These are phyloP conservation scores for Steinernema khuongi DNA, from an alignment of 1,140 invertebrate species.

Conservation along the genomic window DNA sequence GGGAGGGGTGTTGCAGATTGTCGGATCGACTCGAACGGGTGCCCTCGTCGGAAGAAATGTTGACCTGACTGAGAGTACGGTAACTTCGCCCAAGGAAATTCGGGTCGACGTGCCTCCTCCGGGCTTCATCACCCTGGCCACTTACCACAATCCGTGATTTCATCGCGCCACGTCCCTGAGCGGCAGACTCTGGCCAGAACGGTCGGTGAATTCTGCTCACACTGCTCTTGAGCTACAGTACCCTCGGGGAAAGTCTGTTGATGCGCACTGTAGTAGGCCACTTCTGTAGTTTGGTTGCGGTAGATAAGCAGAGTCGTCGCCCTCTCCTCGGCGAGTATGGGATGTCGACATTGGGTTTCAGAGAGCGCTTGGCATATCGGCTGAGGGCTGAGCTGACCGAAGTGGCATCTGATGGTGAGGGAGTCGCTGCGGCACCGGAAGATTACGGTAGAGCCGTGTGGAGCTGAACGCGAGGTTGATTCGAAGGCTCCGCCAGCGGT, in stretches of 20 bases:
- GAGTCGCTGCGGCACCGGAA: neutral
- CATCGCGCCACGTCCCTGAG: neutral
- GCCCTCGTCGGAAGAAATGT: neutral
- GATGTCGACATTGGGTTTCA: neutral
- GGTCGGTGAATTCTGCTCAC: neutral
- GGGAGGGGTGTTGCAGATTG: neutral
- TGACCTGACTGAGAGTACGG: conserved; percentile 8
- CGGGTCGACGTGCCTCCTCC: no score
- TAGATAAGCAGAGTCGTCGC: neutral
- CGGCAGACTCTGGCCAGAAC: neutral
- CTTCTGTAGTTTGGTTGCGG: neutral
- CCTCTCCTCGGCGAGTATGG: neutral
- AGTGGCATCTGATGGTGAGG: neutral
- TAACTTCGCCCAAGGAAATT: neutral
- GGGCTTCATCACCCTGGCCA: no score
- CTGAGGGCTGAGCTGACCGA: neutral
- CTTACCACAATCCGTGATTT: neutral
- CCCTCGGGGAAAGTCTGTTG: neutral
- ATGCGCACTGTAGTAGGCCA: neutral
- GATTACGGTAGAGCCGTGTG: neutral
- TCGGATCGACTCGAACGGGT: neutral
- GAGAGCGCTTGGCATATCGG: neutral
- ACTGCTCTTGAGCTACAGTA: conserved; percentile 14
- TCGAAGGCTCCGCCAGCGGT: neutral
- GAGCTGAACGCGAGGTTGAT: neutral